Base-by-base conservation (phyloP, 2,888 invertebrate species). In the Stictocephala bisonia region DNA sequence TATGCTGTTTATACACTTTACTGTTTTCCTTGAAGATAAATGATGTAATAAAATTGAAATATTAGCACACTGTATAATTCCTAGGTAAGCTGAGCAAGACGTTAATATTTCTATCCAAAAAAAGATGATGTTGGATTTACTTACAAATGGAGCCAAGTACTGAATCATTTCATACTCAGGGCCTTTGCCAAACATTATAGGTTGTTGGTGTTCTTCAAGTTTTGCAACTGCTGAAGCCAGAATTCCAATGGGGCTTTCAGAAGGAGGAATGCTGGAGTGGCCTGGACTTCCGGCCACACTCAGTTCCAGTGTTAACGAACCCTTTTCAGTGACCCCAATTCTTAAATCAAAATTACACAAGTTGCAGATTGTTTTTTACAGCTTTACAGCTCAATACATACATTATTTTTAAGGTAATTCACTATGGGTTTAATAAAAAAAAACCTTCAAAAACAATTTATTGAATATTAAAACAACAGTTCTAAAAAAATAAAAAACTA, bases 231-330 rank as follows among this genome's bases (percentile, higher is more conserved):
- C 86, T 56, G 79, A 79, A n/a, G 85, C 83, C 53, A 86, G 78
- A 44, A 84, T 84, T 1, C 85, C 84, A 74, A 87, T 85, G 31
- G 85, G 81, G 4, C 84, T 83, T 74, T 86, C 84, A 15, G 78
- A 76, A 1, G 82, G 82, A 3, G 87, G 86, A 79, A 86, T 83
- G 29, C 86, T 86, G 0, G 87, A 85, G 79, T 87, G 87, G 1
- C 86, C 85, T 20, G 84, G 83, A 11, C 77, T 78, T 4, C 81
- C 82, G 27, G 82, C 79, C 0, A 85, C 85, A 67, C 78, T 80
- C 48, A 86, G 77, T 74, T 84, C 81, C 11, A 86, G 44, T 13
- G 82, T 82, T 2, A 84, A 73, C 20, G 80, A 82, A 9, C 86
- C 86, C 73, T 86, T 86, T 79, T 86, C 86, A 40, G 85, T 80